Evolutionary conservation across 30 jellyfish, hydroid and myxozoan species (phyloP), one percentile per base, ranked within the genome.

Genomic region (Aurelia sp.): DNA sequence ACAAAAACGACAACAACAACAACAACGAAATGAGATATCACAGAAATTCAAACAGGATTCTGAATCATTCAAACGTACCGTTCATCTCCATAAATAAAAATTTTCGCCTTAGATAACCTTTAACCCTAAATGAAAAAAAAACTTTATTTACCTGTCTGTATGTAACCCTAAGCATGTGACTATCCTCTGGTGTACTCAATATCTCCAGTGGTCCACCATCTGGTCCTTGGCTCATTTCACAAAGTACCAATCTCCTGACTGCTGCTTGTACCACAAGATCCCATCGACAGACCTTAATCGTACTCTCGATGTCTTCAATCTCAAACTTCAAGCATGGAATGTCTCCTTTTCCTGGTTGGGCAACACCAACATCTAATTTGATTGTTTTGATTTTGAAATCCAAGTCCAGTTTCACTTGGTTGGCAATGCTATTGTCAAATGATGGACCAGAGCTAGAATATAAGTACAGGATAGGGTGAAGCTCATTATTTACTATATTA

Each of bases 361-460:
- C 87, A 9, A 75, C 18, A 18, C 96, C 83, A 31, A 94, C 61
- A 9, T 84, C 75, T 40, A 94, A 58, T 86, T 88, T 78, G 41
- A 94, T 18, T 51, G 66, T 80, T 66, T 92, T 64, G 35, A 94
- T 71, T 58, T 73, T 80, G 76, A 94, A 87, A 41, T 82, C 90
- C 8, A 94, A 62, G 22, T 94, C 99, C 53, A 94, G 76, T 74
- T 87, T 94, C 40, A 94, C 94, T 71, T 94, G 99, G 74, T 94
- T 94, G 15, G 99, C 99, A n/a, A 89, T 85, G 50, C 89, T 89
- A 11, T 95, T 90, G 81, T 74, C 84, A 35, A 94, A 88, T 0
- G 51, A 50, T 10, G 96, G 99, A 37, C 86, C 92, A 70, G 86
- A 53, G 31, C 92, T 82, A 59, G 69, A 59, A 10, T 18, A 13